These are phyloP conservation scores for Desoria tigrina DNA, from an alignment of 2,888 invertebrate genomes.

Conservation along the genomic window DNA sequence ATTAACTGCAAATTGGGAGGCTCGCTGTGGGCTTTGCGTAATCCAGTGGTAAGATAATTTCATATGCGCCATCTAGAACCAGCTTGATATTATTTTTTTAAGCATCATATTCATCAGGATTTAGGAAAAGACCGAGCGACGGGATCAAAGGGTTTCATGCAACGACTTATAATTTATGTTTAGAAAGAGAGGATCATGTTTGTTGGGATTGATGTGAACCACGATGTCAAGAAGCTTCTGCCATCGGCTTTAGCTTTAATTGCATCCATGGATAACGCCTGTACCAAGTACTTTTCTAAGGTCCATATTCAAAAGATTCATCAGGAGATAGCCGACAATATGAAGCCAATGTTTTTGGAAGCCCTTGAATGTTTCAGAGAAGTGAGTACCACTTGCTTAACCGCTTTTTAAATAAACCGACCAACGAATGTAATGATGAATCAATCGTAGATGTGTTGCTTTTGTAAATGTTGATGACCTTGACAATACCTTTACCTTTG, in stretches of 20 bases:
- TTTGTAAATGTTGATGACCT: no score
- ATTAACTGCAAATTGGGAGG: constrained; percentile 94
- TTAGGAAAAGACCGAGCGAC: no score
- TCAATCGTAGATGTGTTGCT: no score
- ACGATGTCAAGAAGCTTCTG: constrained; percentile 66
- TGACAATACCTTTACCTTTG: no score
- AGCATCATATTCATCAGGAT: no score
- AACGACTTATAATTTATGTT: neutral
- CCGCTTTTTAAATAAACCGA: no score
- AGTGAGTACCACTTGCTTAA: no score
- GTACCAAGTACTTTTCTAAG: constrained; percentile 79
- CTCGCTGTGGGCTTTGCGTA: constrained; percentile 78
- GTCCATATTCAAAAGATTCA: constrained; percentile 29
- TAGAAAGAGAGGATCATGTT: constrained; percentile 68
- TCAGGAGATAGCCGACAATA: constrained; percentile 28
- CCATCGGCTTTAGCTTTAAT: constrained; percentile 71
- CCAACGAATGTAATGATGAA: no score
- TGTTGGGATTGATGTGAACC: constrained; percentile 86
- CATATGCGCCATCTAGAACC: no score
- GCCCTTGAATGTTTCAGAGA: constrained; percentile 69
- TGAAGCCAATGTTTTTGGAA: constrained; percentile 60
- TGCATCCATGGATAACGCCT: constrained; percentile 72
- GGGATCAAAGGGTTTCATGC: no score
- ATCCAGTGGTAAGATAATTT: constrained; percentile 66
- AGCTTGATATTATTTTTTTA: no score